Percentiles rank a stretch among this genome's conserved stretches.
phyloP scores from a whole-genome alignment of 2,113 vertebrate species.

The Oreochromis niloticus region DNA sequence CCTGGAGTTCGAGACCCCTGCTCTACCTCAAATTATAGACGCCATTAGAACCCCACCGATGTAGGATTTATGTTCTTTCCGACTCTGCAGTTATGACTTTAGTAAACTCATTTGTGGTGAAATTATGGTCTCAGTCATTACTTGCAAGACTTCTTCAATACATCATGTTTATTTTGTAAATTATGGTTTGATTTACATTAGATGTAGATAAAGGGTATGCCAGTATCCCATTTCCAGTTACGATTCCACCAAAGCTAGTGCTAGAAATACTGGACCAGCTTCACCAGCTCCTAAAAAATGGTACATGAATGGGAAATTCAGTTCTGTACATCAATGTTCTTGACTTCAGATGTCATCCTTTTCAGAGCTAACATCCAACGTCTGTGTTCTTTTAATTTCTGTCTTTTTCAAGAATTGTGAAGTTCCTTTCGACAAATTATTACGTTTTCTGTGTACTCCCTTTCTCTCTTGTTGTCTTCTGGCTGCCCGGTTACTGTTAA shows the following conservation, averaged over 20 bases:
- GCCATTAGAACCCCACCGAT: no score
- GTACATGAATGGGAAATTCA: neutral
- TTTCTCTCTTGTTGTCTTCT: fast-evolving
- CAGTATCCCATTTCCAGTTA: fast-evolving
- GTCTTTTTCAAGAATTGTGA: neutral
- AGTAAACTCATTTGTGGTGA: neutral
- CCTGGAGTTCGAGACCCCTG: no score
- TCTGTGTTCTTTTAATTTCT: neutral
- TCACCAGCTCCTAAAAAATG: neutral
- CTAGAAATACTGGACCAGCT: neutral
- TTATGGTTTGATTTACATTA: neutral
- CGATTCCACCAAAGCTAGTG: neutral
- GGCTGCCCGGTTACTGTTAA: neutral
- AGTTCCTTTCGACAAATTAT: neutral
- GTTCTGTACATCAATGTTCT: neutral
- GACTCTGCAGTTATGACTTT: neutral
- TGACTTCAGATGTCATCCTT: neutral
- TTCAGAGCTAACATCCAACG: neutral
- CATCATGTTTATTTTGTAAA: neutral
- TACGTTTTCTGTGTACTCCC: neutral
- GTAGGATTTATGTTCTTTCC: neutral
- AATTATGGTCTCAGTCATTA: neutral
- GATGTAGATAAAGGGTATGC: neutral
- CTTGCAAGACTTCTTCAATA: neutral
- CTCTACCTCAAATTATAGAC: no score